Evolutionary conservation across 2,113 vertebrate species (phyloP).

Genomic region (Cheilinus undulatus): DNA sequence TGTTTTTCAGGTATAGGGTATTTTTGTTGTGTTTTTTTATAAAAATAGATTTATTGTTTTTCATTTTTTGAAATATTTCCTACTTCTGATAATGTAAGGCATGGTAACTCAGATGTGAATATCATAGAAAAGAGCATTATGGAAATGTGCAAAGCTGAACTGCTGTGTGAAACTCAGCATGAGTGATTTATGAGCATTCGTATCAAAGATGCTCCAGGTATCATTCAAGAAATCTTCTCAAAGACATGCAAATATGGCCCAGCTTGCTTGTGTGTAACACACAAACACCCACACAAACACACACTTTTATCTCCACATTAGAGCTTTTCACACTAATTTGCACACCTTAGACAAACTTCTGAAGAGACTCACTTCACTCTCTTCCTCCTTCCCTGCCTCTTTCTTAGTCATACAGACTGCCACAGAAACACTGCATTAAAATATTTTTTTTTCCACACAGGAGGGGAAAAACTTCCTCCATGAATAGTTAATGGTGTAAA

Average conservation of each 20-base stretch:
- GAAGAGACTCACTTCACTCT: neutral
- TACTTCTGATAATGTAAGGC: conserved; percentile 7
- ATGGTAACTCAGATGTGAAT: conserved; percentile 18
- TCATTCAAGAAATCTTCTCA: conserved; percentile 48
- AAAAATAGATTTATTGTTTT: neutral
- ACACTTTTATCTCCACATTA: conserved; percentile 16
- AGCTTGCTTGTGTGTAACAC: neutral
- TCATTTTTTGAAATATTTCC: neutral
- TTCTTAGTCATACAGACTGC: neutral
- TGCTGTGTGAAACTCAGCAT: conserved; percentile 9
- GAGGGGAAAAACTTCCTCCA: conserved; percentile 23
- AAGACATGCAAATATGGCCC: conserved; percentile 35
- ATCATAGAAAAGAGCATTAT: conserved; percentile 42
- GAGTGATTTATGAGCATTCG: conserved; percentile 24
- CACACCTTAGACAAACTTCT: conserved; percentile 12
- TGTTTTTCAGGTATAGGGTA: neutral
- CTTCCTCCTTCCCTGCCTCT: neutral
- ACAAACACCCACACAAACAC: neutral
- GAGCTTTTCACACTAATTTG: conserved; percentile 23
- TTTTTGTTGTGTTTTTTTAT: neutral
- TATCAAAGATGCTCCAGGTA: conserved; percentile 46
- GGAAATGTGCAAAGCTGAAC: conserved; percentile 35
- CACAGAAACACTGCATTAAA: conserved; percentile 19
- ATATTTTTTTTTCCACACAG: conserved; percentile 6
- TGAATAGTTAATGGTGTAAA: conserved; percentile 34